Conservation (phyloP, 2,888 invertebrate genomes). For the Cheilosia variabilis region DNA sequence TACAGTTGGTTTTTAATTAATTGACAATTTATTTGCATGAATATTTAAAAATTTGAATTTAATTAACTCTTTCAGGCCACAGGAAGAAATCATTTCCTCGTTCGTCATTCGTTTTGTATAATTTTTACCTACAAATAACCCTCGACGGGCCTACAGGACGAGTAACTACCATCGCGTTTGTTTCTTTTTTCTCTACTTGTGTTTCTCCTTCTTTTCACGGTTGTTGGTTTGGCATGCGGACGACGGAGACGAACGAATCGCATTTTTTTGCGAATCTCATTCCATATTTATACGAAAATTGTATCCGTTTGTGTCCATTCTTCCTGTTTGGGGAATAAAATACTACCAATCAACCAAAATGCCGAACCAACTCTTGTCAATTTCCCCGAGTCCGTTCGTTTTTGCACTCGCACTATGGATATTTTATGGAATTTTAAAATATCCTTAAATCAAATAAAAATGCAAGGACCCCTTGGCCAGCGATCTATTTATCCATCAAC, state of each 20-base stretch:
- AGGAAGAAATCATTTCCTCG: constrained; percentile 41
- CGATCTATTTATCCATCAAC: constrained; percentile 64
- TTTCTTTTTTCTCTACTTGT: constrained; percentile 28
- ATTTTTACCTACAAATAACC: constrained; percentile 53
- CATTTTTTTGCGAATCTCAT: constrained; percentile 46
- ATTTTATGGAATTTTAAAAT: constrained; percentile 75
- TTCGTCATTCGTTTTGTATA: constrained; percentile 47
- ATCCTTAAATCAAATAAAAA: constrained; percentile 76
- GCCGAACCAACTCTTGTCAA: constrained; percentile 63
- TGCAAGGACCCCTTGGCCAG: constrained; percentile 69
- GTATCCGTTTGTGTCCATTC: constrained; percentile 64
- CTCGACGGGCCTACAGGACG: constrained; percentile 53
- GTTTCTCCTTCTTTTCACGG: constrained; percentile 14
- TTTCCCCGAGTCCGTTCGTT: constrained; percentile 32
- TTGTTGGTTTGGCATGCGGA: constrained; percentile 36
- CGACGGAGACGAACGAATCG: constrained; percentile 20
- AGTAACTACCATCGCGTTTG: constrained; percentile 15
- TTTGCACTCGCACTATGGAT: constrained; percentile 40
- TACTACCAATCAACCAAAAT: constrained; percentile 58
- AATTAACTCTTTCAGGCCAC: constrained; percentile 80
- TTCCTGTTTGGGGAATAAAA: constrained; percentile 68
- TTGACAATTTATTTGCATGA: constrained; percentile 76
- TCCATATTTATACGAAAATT: constrained; percentile 59
- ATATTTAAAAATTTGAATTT: constrained; percentile 80
- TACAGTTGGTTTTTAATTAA: constrained; percentile 57